phyloP scores from a whole-genome alignment of 1,140 invertebrate genomes.

The Psix sp. region DNA sequence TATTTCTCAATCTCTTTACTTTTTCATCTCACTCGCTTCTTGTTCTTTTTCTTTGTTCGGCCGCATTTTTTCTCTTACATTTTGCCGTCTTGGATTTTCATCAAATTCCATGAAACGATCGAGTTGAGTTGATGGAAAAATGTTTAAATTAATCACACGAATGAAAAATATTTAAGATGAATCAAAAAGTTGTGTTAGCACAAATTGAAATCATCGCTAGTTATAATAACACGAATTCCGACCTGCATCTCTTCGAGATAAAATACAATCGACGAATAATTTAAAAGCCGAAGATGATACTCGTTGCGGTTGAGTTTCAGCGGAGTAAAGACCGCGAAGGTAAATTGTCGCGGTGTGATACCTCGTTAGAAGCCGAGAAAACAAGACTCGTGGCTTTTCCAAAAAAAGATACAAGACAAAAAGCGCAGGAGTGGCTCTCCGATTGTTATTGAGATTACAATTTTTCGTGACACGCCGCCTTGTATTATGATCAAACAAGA shows the following conservation, averaged over 20 bases:
- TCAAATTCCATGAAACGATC: no score
- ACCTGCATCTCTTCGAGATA: slow-evolving; percentile 5
- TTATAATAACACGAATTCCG: slow-evolving; percentile 24
- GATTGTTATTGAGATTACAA: slow-evolving; percentile 31
- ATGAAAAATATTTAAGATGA: neutral
- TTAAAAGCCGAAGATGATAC: slow-evolving; percentile 37
- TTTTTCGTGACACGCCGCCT: slow-evolving; percentile 25
- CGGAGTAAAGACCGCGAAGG: slow-evolving; percentile 37
- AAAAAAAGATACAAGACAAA: slow-evolving; percentile 31
- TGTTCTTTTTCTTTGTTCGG: no score
- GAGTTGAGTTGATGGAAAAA: no score
- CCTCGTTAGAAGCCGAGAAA: slow-evolving; percentile 51
- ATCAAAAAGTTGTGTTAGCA: neutral
- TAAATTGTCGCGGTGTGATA: slow-evolving; percentile 57
- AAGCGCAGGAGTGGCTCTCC: slow-evolving; percentile 1
- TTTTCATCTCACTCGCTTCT: no score
- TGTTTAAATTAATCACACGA: neutral
- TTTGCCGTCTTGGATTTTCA: no score
- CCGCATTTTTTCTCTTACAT: no score
- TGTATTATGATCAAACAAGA: slow-evolving; percentile 14
- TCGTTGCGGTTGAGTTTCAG: slow-evolving; percentile 44
- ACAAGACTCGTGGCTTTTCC: slow-evolving; percentile 50
- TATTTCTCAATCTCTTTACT: no score
- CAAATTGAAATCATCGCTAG: slow-evolving; percentile 23
- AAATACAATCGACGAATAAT: slow-evolving; percentile 51